Conservation (phyloP, 2,888 invertebrate genomes). For the Erebia ligea region DNA sequence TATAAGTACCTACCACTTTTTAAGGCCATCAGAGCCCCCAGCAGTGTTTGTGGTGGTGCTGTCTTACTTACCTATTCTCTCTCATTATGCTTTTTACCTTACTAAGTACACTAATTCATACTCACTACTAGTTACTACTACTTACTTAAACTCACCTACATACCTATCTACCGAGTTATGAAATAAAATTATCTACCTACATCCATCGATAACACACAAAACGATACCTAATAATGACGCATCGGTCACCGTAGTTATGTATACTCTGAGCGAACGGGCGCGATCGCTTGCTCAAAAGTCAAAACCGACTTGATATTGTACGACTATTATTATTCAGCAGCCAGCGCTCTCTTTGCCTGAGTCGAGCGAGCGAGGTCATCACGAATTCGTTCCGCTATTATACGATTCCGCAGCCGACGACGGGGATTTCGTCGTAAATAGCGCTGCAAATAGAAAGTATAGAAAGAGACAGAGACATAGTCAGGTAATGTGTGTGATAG, state of each 20-base stretch:
- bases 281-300: constrained; percentile 35
- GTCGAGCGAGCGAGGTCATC: constrained; percentile 57
- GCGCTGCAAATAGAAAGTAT: constrained; percentile 46
- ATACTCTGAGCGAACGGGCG: constrained; percentile 23
- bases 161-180: no score
- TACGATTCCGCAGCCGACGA: constrained; percentile 49
- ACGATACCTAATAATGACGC: constrained; percentile 5
- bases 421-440: constrained; percentile 45
- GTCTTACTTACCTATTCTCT: no score
- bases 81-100: no score
- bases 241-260: constrained; percentile 2
- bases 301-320: constrained; percentile 32
- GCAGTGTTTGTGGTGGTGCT: no score
- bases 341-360: constrained; percentile 46
- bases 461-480: constrained; percentile 44
- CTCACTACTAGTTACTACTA: no score
- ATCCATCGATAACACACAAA: background rate
- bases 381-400: constrained; percentile 58
- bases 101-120: no score
- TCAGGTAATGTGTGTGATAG: constrained; percentile 48
- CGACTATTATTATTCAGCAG: constrained; percentile 42
- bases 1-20: no score
- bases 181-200: no score
- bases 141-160: no score
- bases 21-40: no score